These are phyloP conservation scores for Verasper variegatus DNA, from an alignment of 2,113 vertebrate genomes.

Conservation along the genomic window DNA sequence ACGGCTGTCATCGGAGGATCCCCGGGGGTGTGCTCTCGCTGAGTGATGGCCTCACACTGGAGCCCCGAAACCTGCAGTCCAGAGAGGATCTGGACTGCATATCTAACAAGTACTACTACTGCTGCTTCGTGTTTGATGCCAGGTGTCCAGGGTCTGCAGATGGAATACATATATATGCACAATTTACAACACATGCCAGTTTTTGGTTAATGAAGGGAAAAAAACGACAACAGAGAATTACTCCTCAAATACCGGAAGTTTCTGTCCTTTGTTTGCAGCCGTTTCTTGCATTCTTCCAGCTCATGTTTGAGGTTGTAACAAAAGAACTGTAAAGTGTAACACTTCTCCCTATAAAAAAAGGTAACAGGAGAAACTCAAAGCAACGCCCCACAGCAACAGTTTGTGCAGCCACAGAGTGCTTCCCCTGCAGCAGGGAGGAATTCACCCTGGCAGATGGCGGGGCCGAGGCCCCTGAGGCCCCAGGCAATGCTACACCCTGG, in stretches of 20 bases:
- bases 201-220: background rate
- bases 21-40: conserved; percentile 48
- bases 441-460: conserved; percentile 82
- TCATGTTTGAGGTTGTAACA: conserved; percentile 39
- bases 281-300: conserved; percentile 22
- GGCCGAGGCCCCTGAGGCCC: conserved; percentile 73
- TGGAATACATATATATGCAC: background rate
- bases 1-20: conserved; percentile 59
- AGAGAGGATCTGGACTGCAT: conserved; percentile 47
- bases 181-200: no score
- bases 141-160: background rate
- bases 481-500: conserved; percentile 85
- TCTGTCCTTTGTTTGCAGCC: conserved; percentile 6
- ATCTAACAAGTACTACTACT: conserved; percentile 16
- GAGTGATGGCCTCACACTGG: conserved; percentile 53
- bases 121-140: background rate
- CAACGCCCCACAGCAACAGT: conserved; percentile 73
- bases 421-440: conserved; percentile 56
- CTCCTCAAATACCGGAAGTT: conserved; percentile 14
- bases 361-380: conserved; percentile 75
- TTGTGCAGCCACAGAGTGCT: conserved; percentile 54
- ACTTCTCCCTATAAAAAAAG: conserved; percentile 57
- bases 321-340: conserved; percentile 63
- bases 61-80: conserved; percentile 10
- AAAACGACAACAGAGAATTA: background rate